Conservation (phyloP, 2,113 vertebrate species). For the Nothocercus nigrocapillus region DNA sequence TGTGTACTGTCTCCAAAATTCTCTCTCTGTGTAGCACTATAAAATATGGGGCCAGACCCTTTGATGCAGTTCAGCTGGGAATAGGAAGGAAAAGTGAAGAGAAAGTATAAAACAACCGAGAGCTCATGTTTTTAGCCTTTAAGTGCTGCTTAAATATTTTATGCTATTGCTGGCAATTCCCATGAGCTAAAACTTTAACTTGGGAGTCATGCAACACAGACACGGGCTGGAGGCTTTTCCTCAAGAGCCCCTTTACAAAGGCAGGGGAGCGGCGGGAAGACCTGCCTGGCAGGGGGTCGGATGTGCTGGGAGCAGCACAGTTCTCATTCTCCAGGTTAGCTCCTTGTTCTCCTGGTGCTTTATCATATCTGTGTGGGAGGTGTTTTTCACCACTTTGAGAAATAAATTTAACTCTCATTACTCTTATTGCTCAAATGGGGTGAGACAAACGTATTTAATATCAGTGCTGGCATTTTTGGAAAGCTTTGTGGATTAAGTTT, state of each 20-base stretch:
- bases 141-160: not conserved
- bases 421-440: slow-evolving; percentile 13
- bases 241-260: not conserved
- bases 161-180: not conserved
- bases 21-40: not conserved
- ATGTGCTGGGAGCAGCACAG: not conserved
- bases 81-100: not conserved
- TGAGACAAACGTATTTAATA: slow-evolving; percentile 46
- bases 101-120: not conserved
- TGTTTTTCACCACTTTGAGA: slow-evolving; percentile 17
- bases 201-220: rapidly evolving
- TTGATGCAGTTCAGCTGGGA: not conserved
- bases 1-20: not conserved
- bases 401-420: slow-evolving; percentile 9
- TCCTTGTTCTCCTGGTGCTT: slow-evolving; percentile 1
- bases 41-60: not conserved
- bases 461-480: slow-evolving; percentile 13
- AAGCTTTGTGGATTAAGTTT: slow-evolving; percentile 22
- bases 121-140: not conserved
- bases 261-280: not conserved
- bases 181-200: not conserved
- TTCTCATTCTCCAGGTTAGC: not conserved
- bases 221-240: not conserved
- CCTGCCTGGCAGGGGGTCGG: not conserved
- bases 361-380: not conserved